Conservation (phyloP, 2,888 invertebrate genomes). For the Ditula angustiorana region DNA sequence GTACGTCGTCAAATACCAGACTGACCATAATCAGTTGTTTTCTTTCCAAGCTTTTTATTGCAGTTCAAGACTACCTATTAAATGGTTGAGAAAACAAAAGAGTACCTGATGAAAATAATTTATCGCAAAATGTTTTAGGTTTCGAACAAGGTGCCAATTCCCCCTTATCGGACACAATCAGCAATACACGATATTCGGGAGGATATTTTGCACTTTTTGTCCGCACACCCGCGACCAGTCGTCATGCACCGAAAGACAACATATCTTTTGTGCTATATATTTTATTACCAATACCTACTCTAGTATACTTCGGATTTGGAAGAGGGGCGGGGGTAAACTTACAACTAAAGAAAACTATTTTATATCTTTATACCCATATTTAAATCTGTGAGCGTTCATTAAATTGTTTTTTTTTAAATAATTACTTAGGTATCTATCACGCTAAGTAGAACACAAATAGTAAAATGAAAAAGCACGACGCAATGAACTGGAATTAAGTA, state of each 20-base stretch:
- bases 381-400: background rate
- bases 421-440: background rate
- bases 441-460: background rate
- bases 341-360: no score
- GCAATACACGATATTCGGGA: slow-evolving; percentile 48
- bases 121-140: slow-evolving; percentile 20
- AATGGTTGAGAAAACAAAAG: slow-evolving; percentile 14
- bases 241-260: slow-evolving; percentile 51
- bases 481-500: background rate
- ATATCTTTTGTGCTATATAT: slow-evolving; percentile 58
- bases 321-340: background rate
- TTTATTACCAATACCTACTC: slow-evolving; percentile 44
- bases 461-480: background rate
- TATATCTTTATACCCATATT: no score
- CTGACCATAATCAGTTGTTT: background rate
- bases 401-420: background rate
- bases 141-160: slow-evolving; percentile 29
- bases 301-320: background rate
- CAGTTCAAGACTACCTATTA: slow-evolving; percentile 4
- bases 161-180: slow-evolving; percentile 52
- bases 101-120: slow-evolving; percentile 16
- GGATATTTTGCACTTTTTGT: slow-evolving; percentile 46
- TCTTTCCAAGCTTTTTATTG: no score
- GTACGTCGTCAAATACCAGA: slow-evolving; percentile 56
- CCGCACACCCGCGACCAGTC: slow-evolving; percentile 43